phyloP scores from a whole-genome alignment of 2,888 invertebrate genomes.

The Drosophila bunnanda region DNA sequence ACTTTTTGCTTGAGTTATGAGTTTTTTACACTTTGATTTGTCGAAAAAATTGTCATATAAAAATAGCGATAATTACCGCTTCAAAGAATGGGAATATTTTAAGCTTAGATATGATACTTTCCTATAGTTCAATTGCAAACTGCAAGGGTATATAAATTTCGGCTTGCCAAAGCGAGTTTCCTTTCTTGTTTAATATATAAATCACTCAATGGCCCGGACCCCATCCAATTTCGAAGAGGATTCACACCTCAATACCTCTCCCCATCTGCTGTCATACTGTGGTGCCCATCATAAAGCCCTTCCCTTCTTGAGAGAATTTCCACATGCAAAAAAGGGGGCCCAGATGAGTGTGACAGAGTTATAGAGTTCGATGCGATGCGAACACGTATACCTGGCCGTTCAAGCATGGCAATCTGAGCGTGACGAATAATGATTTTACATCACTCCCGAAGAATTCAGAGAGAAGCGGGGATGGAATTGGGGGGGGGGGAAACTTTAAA shows the following conservation, averaged over 20 bases:
- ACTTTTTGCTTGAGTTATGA: no score
- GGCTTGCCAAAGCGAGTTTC: no score
- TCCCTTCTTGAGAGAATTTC: constrained; percentile 8
- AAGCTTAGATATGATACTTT: no score
- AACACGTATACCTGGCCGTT: constrained; percentile 31
- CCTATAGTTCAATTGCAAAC: no score
- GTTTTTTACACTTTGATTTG: no score
- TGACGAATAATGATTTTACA: constrained; percentile 48
- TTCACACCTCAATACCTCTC: constrained; percentile 32
- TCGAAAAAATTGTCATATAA: no score
- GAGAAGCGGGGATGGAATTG: background rate
- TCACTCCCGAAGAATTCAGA: constrained; percentile 18
- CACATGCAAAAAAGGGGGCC: constrained; percentile 22
- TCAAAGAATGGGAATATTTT: no score
- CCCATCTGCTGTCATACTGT: constrained; percentile 28
- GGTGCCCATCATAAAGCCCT: constrained; percentile 4
- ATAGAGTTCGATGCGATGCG: constrained; percentile 26
- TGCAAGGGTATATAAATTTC: no score
- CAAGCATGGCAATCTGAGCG: constrained; percentile 28
- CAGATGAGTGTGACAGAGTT: constrained; percentile 42
- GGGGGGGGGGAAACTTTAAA: constrained; percentile 7
- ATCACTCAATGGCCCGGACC: background rate
- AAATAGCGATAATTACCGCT: no score
- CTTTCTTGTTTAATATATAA: background rate
- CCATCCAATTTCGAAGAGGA: constrained; percentile 5